Base-by-base conservation (phyloP, 2,888 invertebrate genomes). In the Deilephila elpenor region DNA sequence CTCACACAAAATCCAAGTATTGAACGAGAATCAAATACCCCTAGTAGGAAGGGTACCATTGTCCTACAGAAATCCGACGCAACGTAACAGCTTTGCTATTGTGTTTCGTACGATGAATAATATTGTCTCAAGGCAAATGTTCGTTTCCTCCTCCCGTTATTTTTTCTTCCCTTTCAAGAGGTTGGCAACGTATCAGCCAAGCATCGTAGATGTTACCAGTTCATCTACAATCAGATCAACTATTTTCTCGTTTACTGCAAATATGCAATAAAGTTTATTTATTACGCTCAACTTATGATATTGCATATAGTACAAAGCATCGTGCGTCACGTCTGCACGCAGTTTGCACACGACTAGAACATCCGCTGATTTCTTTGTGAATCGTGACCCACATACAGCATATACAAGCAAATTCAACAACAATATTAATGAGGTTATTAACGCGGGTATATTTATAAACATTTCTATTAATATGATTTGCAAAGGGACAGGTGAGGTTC, bases 351-450 rank as follows among this genome's bases (percentile, higher is more conserved):
- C 56, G 56, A 56, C n/a, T 5, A 19, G n/a, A 17, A n/a, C 56
- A 56, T 56, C 56, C 56, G 56, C n/a, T 56, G 17, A 56, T 56
- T n/a, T 56, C 56, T 56, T 44, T 44, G n/a, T 56, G n/a, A 56
- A 56, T 56, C 56, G 56, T 56, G 56, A 56, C 56, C 56, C 5
- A 56, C 56, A 56, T 56, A 56, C 56, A 56, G n/a, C 19, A 6
- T 19, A n/a, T 14, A n/a, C 17, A 19, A 32, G 56, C 19, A 11
- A 3, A 14, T 14, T 14, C 44, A 44, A 44, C 14, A 44, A 14
- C 14, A 44, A 14, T 44, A 44, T 14, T 44, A 44, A 44, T 44
- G 44, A 44, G 6, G 56, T 19, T 56, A 56, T 19, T 19, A 19
- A n/a, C 44, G 44, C 4, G 3, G n/a, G n/a, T n/a, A 1, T 19